These are phyloP conservation scores for Pegoplata infirma DNA, from an alignment of 2,888 invertebrate species.

Conservation along the genomic window DNA sequence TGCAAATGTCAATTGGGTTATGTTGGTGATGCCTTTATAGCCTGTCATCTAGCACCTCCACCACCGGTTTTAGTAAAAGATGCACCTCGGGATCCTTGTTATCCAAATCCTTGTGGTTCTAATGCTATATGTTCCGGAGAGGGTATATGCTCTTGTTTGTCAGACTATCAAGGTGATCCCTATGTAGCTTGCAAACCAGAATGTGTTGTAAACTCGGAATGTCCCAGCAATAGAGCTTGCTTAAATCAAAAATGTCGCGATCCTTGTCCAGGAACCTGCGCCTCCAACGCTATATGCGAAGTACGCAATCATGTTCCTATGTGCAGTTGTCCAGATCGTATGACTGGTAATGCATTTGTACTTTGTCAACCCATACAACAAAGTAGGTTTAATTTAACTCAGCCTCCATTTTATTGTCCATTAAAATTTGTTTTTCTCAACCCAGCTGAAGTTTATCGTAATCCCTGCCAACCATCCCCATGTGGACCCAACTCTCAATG, in stretches of 20 bases:
- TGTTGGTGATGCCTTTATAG: slow-evolving; percentile 86
- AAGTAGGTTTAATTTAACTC: slow-evolving; percentile 67
- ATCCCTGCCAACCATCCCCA: slow-evolving; percentile 85
- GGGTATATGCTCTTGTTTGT: slow-evolving; percentile 83
- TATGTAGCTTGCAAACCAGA: slow-evolving; percentile 85
- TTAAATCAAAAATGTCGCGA: slow-evolving; percentile 84
- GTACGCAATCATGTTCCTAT: slow-evolving; percentile 86
- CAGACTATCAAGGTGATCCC: slow-evolving; percentile 86
- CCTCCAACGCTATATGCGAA: slow-evolving; percentile 83
- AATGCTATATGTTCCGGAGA: slow-evolving; percentile 85
- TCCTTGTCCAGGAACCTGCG: slow-evolving; percentile 86
- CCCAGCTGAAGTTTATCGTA: slow-evolving; percentile 78
- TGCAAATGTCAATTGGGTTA: slow-evolving; percentile 86
- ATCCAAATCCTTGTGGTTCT: slow-evolving; percentile 88
- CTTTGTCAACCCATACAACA: slow-evolving; percentile 77
- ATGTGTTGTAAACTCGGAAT: slow-evolving; percentile 84
- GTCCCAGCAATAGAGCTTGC: slow-evolving; percentile 83
- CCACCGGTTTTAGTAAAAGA: slow-evolving; percentile 67
- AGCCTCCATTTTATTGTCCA: too few relatives aligned
- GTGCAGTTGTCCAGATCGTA: slow-evolving; percentile 84
- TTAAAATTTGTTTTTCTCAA: slow-evolving; percentile 75
- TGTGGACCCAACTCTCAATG: slow-evolving; percentile 89
- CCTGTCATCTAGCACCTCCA: slow-evolving; percentile 76
- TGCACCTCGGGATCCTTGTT: slow-evolving; percentile 80
- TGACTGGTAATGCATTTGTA: slow-evolving; percentile 86